Conservation (phyloP, 2,888 invertebrate species). For the Nomada goodeniana region DNA sequence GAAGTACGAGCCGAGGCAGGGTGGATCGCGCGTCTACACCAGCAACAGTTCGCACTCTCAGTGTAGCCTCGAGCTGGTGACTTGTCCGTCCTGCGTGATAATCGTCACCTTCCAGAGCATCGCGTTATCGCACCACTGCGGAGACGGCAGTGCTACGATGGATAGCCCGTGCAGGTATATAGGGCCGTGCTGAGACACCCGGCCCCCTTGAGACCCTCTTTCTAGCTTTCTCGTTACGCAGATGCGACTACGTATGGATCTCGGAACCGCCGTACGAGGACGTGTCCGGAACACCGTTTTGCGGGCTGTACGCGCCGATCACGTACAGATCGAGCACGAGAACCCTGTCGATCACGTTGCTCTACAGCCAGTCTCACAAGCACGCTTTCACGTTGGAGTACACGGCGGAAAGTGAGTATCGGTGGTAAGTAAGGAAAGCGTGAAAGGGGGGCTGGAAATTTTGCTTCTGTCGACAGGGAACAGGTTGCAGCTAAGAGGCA, state of each 20-base stretch:
- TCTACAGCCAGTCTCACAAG: slow-evolving; percentile 86
- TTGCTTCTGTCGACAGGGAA: slow-evolving; percentile 85
- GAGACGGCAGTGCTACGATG: slow-evolving; percentile 79
- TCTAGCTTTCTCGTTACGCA: slow-evolving; percentile 49
- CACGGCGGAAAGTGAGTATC: slow-evolving; percentile 87
- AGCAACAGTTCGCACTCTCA: slow-evolving; percentile 84
- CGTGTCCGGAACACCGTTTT: slow-evolving; percentile 87
- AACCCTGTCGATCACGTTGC: slow-evolving; percentile 86
- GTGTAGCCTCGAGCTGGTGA: slow-evolving; percentile 88
- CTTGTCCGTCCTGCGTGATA: slow-evolving; percentile 89
- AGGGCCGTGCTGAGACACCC: no score
- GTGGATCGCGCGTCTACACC: slow-evolving; percentile 68
- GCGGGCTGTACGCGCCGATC: slow-evolving; percentile 84
- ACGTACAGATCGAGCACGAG: slow-evolving; percentile 87
- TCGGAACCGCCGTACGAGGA: slow-evolving; percentile 88
- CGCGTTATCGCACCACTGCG: slow-evolving; percentile 82
- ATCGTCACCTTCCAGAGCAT: slow-evolving; percentile 85
- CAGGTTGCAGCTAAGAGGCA: slow-evolving; percentile 81
- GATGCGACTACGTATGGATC: slow-evolving; percentile 88
- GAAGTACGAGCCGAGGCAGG: slow-evolving; percentile 73
- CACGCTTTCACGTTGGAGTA: slow-evolving; percentile 89
- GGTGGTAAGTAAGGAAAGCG: background rate
- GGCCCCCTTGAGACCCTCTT: no score
- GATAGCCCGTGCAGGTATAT: slow-evolving; percentile 84
- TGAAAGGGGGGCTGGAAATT: background rate